These are phyloP conservation scores for Andinoacara biseriatus DNA, from an alignment of 2,113 vertebrate species.

Conservation along the genomic window DNA sequence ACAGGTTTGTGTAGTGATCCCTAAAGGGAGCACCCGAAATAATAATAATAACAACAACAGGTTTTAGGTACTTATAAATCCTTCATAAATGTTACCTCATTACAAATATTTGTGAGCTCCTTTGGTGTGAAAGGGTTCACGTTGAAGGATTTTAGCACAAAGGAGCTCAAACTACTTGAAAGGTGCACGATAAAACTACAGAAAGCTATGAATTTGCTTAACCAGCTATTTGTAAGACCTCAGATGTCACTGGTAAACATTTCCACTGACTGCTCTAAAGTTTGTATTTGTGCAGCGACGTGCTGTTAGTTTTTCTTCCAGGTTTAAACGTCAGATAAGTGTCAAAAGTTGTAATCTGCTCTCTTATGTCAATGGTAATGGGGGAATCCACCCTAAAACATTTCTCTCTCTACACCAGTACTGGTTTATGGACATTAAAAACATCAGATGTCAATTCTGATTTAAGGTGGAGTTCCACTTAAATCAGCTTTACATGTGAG, in stretches of 20 bases:
- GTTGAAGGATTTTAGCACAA: constrained; percentile 20
- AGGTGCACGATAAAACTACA: not conserved
- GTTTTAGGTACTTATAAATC: not conserved
- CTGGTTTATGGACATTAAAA: constrained; percentile 1
- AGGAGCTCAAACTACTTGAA: constrained; percentile 7
- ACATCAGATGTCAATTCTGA: constrained; percentile 20
- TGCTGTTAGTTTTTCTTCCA: constrained; percentile 13
- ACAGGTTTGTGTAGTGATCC: not conserved
- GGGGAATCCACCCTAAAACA: constrained; percentile 41
- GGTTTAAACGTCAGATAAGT: constrained; percentile 66
- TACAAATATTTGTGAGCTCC: not conserved
- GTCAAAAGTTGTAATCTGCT: constrained; percentile 52
- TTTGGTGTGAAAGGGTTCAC: not conserved
- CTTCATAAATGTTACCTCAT: not conserved
- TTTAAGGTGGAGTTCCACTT: constrained; percentile 41
- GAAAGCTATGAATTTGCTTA: not conserved
- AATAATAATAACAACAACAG: not conserved
- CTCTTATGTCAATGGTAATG: constrained; percentile 29
- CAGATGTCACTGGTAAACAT: constrained; percentile 12
- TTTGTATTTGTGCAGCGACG: constrained; percentile 25
- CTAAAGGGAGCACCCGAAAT: not conserved
- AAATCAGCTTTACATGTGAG: constrained; percentile 41
- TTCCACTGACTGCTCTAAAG: constrained; percentile 3
- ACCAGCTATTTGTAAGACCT: constrained; percentile 3
- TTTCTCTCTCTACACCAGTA: not conserved